Percentiles rank a stretch among this genome's conserved stretches.
phyloP scores from a whole-genome alignment of 1,140 invertebrate species.

The Bemisia tabaci region DNA sequence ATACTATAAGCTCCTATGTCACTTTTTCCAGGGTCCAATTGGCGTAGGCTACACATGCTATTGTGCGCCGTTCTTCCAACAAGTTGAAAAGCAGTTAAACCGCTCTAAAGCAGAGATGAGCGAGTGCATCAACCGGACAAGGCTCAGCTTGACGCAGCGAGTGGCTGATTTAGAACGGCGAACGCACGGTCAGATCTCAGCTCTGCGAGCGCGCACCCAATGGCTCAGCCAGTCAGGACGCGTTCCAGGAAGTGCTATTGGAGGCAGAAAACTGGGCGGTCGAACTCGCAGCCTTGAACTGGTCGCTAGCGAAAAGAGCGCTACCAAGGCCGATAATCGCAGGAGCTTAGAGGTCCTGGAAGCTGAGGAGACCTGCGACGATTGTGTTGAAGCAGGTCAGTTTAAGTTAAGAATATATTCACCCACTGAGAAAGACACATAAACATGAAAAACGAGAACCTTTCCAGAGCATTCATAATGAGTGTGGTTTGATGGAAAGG shows the following conservation, averaged over 20 bases:
- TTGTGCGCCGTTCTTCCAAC: slow-evolving; percentile 61
- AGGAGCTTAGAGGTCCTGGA: slow-evolving; percentile 11
- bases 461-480: too few species aligned
- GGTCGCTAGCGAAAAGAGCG: slow-evolving; percentile 1
- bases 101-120: slow-evolving; percentile 73
- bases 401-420: too few species aligned
- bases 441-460: too few species aligned
- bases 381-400: too few species aligned
- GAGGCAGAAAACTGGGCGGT: slow-evolving; percentile 25
- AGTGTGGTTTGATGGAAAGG: too few species aligned
- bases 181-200: not conserved
- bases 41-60: slow-evolving; percentile 76
- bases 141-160: slow-evolving; percentile 62
- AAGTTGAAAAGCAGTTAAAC: slow-evolving; percentile 73
- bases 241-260: slow-evolving; percentile 53
- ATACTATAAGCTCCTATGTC: too few species aligned
- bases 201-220: not conserved
- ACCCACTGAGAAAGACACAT: too few species aligned
- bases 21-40: slow-evolving; percentile 52
- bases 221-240: slow-evolving; percentile 39
- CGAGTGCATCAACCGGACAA: slow-evolving; percentile 64
- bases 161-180: slow-evolving; percentile 65
- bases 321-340: slow-evolving; percentile 2
- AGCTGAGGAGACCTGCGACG: too few species aligned
- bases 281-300: slow-evolving; percentile 15